A percentile compares a stretch with the other conserved stretches of the same genome.
These are phyloP conservation scores for Miltochrista miniata DNA, from an alignment of 2,888 invertebrate genomes.

Conservation along the genomic window DNA sequence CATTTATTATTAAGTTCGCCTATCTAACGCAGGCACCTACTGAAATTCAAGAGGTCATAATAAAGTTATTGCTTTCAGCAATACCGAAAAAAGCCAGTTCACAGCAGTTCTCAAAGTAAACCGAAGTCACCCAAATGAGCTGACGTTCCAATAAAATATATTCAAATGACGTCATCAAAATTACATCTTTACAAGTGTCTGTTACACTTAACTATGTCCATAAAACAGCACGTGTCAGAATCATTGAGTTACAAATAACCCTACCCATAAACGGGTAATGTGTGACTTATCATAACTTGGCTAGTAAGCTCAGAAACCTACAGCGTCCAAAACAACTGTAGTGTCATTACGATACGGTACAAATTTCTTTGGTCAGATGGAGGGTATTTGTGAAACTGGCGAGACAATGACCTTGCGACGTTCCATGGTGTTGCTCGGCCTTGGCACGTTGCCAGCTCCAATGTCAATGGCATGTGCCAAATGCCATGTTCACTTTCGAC, in stretches of 20 bases:
- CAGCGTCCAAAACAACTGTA: background rate
- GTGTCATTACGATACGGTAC: slow-evolving; percentile 3
- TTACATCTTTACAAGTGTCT: background rate
- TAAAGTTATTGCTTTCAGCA: too few relatives aligned
- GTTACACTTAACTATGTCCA: background rate
- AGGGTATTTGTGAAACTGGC: slow-evolving; percentile 9
- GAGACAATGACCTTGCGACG: slow-evolving; percentile 49
- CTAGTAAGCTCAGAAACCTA: slow-evolving; percentile 20
- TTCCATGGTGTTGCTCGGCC: slow-evolving; percentile 50
- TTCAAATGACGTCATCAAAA: background rate
- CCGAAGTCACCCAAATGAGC: too few relatives aligned
- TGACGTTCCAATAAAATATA: background rate
- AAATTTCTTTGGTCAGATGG: slow-evolving; percentile 12
- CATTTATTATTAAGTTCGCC: too few relatives aligned
- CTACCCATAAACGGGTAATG: slow-evolving; percentile 41
- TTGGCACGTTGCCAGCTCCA: slow-evolving; percentile 60
- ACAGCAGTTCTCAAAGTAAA: too few relatives aligned
- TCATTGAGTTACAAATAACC: slow-evolving; percentile 27
- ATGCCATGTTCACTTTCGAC: slow-evolving; percentile 51
- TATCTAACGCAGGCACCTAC: too few relatives aligned
- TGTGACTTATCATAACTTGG: slow-evolving; percentile 41
- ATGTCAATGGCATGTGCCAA: slow-evolving; percentile 70
- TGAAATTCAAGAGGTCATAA: too few relatives aligned
- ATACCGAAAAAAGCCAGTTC: too few relatives aligned
- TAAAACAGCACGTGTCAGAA: slow-evolving; percentile 16